Base-by-base conservation (phyloP, 2,888 invertebrate genomes). In the Nomada fucata region DNA sequence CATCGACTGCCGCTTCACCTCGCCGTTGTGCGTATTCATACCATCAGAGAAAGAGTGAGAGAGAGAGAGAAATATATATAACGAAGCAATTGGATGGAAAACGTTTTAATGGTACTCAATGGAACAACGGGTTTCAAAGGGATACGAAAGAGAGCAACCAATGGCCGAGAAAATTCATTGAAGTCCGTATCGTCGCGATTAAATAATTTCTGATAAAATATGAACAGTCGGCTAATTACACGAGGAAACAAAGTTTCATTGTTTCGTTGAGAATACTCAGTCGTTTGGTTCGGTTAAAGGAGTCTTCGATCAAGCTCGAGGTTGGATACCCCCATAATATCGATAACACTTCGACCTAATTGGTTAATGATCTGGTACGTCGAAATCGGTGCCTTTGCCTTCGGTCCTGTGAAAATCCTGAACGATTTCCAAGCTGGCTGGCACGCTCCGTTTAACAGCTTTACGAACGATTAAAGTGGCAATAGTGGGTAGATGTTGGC, bases 281-380 rank as follows among this genome's bases (percentile, higher is more conserved):
- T 13, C 52, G 36, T 50, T 55, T 26, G 36, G 61, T 61, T 65
- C 1, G 13, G 20, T 70, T 44, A 50, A 71, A 53, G 26, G 36
- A 36, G 23, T 65, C 60, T 23, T 50, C 47, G 23, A 23, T 53
- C 9, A 7, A 65, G 26, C 50, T 23, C 3, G 10, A 50, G 23
- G n/a, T 23, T 59, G 59, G 52, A 59, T 60, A 53, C 71, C 65
- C 67, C 67, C 71, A 42, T 65, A 78, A 78, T 65, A 67, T 61
- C 79, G 55, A 78, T 77, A 79, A 77, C 15, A n/a, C n/a, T 36
- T 13, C 69, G 79, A 79, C 79, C 79, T 65, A 79, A 79, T 77
- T 79, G 77, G 68, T 52, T 77, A 79, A 79, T 77, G 77, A 70
- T 42, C 77, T 20, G 79, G 29, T 53, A 20, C 59, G 59, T 20